Base-by-base conservation (phyloP, 37 sponge, comb jelly and placozoan genomes). In the Crambe crambe region DNA sequence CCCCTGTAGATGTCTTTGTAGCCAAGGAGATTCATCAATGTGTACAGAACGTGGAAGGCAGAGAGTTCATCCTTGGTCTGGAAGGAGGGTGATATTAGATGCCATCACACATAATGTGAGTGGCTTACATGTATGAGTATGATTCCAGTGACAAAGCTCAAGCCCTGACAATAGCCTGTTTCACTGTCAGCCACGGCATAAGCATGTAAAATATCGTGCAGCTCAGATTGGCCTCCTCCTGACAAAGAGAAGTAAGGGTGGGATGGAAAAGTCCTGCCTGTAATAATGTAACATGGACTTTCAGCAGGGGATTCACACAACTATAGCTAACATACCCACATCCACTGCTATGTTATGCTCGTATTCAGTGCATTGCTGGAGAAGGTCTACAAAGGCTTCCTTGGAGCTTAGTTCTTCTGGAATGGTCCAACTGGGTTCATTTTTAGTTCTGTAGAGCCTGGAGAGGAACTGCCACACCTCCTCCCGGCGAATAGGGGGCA, bases 81-180 rank as follows among this genome's bases (percentile, higher is more conserved):
- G 22, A 31, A 51, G 17, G 23, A 67, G 3, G 9, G 41, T 22
- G 42, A 22, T 21, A 12, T 20, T 60, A 4, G 10, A 32, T 42
- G 15, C 3, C 5, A 5, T 4, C 20, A 69, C 37, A 69, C 22
- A 30, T 69, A 22, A 20, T 32, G 42, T 5, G 22, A 20, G 40
- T 12, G 4, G 42, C 93, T 81, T 59, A 95, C 96, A 66, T 95
- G 96, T 44, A 97, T 92, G 58, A 97, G 88, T 21, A 97, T 47
- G 27, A 97, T 79, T 3, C 93, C 97, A 6, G 95, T 85, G 37
- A 97, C 84, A 70, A 95, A 97, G 72, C 95, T 89, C 56, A 97
- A 84, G 1, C 97, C 97, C 81, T 97, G 97, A 51, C 97, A 97
- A 79, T 97, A 97, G 34, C 97, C 97, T 10, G 91, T 87, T 34